A percentile compares a stretch with the other conserved stretches of the same genome.
Conservation (phyloP, 2,797 vertebrate genomes). For the Sphenodon punctatus region DNA sequence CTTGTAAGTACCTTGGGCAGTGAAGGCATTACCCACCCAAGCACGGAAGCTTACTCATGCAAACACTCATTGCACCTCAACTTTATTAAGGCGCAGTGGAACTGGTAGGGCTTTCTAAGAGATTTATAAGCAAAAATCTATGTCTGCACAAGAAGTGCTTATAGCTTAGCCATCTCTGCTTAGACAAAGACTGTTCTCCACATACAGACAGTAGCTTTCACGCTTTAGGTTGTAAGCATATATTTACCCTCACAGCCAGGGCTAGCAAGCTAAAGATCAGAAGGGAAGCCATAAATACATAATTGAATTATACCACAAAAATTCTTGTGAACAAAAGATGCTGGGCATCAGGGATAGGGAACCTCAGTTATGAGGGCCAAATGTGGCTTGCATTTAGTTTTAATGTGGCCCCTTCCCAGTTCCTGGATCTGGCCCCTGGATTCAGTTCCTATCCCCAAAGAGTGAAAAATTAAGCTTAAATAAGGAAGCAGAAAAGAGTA, state of each 20-base stretch:
- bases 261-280: background rate
- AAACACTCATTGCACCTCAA: background rate
- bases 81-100: background rate
- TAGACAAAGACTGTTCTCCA: background rate
- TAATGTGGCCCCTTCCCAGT: too few relatives aligned
- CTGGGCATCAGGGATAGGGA: too few relatives aligned
- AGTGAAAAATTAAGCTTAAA: too few relatives aligned
- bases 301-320: background rate
- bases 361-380: too few relatives aligned
- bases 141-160: background rate
- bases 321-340: background rate
- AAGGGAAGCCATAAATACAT: background rate
- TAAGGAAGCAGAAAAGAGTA: too few relatives aligned
- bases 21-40: background rate
- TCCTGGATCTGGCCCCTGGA: too few relatives aligned
- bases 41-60: background rate
- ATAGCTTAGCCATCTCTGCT: background rate
- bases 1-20: background rate
- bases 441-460: too few relatives aligned
- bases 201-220: background rate
- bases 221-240: background rate
- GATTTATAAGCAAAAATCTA: background rate
- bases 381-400: too few relatives aligned
- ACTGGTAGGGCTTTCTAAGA: background rate
- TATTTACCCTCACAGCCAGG: background rate